These are phyloP conservation scores for Scaptomyza reducta DNA, from an alignment of 2,888 invertebrate species.

Conservation along the genomic window DNA sequence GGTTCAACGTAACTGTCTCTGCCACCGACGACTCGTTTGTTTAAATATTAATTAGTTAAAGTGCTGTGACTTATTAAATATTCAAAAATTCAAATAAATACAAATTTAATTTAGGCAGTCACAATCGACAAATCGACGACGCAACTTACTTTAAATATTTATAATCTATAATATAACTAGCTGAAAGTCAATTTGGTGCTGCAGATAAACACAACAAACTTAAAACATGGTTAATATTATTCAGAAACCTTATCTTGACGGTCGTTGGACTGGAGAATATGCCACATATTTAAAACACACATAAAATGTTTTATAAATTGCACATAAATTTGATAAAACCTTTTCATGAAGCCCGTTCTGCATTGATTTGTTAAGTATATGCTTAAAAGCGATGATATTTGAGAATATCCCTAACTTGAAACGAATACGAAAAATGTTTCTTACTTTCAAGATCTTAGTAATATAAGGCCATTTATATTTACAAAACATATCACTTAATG, in stretches of 20 bases:
- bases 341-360: background rate
- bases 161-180: slow-evolving; percentile 33
- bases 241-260: slow-evolving; percentile 17
- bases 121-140: slow-evolving; percentile 25
- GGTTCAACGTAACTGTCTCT: no score
- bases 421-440: no score
- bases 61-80: slow-evolving; percentile 55
- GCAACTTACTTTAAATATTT: slow-evolving; percentile 53
- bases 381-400: background rate
- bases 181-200: background rate
- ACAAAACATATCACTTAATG: no score
- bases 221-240: slow-evolving; percentile 15
- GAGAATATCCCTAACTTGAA: background rate
- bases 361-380: background rate
- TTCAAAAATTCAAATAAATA: slow-evolving; percentile 49
- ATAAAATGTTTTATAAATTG: slow-evolving; percentile 44
- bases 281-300: slow-evolving; percentile 24
- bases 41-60: slow-evolving; percentile 72
- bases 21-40: slow-evolving; percentile 46
- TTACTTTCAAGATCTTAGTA: no score
- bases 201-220: background rate
- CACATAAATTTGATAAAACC: slow-evolving; percentile 27
- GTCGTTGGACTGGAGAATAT: slow-evolving; percentile 12
- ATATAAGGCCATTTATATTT: no score
- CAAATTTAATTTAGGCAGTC: slow-evolving; percentile 43